phyloP scores from a whole-genome alignment of 2,797 vertebrate species.

The Xenopus petersii region DNA sequence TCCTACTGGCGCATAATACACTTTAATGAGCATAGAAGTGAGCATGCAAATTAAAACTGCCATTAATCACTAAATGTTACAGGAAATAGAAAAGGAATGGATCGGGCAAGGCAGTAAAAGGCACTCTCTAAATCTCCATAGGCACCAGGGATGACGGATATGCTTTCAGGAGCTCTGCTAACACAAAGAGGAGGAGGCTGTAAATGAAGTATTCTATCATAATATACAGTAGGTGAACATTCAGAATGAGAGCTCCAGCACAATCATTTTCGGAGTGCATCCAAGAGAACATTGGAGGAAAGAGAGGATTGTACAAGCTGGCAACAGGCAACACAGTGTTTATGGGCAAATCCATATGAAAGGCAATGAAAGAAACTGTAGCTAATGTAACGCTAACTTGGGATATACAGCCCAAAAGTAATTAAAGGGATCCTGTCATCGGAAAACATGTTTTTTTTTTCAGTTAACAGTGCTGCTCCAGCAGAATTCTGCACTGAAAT shows the following conservation, averaged over 20 bases:
- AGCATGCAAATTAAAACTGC: slow-evolving; percentile 81
- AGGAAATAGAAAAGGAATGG: slow-evolving; percentile 50
- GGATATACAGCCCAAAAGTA: too few species aligned
- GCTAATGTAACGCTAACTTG: too few species aligned
- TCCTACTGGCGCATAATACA: slow-evolving; percentile 79
- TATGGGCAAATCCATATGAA: not conserved
- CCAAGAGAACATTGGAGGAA: slow-evolving; percentile 13
- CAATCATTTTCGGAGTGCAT: slow-evolving; percentile 44
- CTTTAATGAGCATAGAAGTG: slow-evolving; percentile 80
- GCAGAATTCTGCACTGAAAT: too few species aligned
- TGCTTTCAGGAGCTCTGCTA: slow-evolving; percentile 47
- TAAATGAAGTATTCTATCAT: slow-evolving; percentile 52
- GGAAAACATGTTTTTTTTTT: too few species aligned
- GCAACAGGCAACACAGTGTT: not conserved
- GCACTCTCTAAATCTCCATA: slow-evolving; percentile 50
- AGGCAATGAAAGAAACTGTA: not conserved
- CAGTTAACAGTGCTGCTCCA: too few species aligned
- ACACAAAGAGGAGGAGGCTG: slow-evolving; percentile 36
- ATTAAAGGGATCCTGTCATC: too few species aligned
- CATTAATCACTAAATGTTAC: slow-evolving; percentile 82
- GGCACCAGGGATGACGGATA: slow-evolving; percentile 51
- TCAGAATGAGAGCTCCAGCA: slow-evolving; percentile 53
- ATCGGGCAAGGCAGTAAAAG: slow-evolving; percentile 52
- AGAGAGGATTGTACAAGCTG: not conserved
- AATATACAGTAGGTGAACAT: slow-evolving; percentile 49